Percentiles rank a stretch among this genome's conserved stretches.
Conservation (phyloP, 2,888 invertebrate genomes). For the Ametastegia equiseti region DNA sequence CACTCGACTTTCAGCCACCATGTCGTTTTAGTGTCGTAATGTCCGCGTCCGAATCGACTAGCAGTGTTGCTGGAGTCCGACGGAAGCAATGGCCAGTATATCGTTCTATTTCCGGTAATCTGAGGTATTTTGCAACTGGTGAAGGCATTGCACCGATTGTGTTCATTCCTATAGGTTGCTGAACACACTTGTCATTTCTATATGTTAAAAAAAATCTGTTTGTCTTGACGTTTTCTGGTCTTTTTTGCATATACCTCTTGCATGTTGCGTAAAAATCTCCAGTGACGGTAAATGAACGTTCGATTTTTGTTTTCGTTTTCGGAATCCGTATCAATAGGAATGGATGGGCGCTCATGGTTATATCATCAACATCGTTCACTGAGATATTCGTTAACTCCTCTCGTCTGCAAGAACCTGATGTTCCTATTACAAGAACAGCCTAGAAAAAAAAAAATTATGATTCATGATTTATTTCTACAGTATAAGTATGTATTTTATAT, state of each 20-base stretch:
- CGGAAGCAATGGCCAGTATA: constrained; percentile 7
- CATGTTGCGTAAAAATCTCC: constrained; percentile 4
- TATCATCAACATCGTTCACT: constrained; percentile 51
- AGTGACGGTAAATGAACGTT: constrained; percentile 44
- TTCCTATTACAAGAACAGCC: constrained; percentile 49
- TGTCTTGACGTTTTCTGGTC: background rate
- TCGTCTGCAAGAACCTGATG: constrained; percentile 52
- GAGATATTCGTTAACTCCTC: constrained; percentile 51
- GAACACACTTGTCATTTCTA: background rate
- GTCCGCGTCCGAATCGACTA: background rate
- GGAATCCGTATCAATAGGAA: constrained; percentile 49
- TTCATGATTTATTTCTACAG: constrained; percentile 51
- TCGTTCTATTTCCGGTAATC: background rate
- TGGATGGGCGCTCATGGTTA: constrained; percentile 10
- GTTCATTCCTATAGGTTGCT: background rate
- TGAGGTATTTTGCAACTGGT: background rate
- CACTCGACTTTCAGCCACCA: constrained; percentile 7
- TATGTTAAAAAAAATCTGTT: constrained; percentile 5
- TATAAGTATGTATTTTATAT: too few relatives aligned
- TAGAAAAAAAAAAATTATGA: too few relatives aligned
- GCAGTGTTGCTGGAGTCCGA: constrained; percentile 7
- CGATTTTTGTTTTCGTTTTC: constrained; percentile 42
- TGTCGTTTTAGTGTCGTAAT: constrained; percentile 1
- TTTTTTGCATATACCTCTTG: background rate
- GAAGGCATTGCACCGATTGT: constrained; percentile 10